Conservation (phyloP, 2,113 vertebrate species). For the Sisor rabdophorus region DNA sequence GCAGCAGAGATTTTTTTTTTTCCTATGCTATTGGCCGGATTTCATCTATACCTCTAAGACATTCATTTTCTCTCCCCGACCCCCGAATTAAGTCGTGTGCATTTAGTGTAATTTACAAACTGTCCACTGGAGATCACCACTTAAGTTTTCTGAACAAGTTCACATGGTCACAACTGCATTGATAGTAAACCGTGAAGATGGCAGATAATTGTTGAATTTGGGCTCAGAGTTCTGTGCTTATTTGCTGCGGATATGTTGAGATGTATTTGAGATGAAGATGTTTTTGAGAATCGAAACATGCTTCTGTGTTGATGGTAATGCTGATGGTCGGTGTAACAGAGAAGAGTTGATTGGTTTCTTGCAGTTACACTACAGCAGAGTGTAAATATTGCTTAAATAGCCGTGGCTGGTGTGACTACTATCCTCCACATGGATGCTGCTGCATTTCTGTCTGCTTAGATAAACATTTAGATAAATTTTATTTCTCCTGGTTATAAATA, state of each 20-base stretch:
- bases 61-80: neutral
- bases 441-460: neutral
- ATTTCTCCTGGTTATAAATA: neutral
- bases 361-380: neutral
- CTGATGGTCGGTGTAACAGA: neutral
- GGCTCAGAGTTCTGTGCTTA: neutral
- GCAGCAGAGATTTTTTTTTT: neutral
- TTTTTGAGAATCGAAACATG: neutral
- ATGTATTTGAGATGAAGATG: neutral
- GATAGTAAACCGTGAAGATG: neutral
- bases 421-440: neutral
- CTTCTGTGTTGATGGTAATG: slow-evolving; percentile 6
- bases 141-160: neutral
- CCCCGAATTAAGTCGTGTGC: neutral
- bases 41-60: neutral
- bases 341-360: neutral
- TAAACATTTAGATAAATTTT: neutral
- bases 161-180: neutral
- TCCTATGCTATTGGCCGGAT: neutral
- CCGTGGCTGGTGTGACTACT: neutral
- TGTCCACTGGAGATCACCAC: neutral
- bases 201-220: slow-evolving; percentile 1
- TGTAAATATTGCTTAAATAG: neutral
- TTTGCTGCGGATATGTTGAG: neutral
- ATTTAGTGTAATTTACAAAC: neutral